Percentiles rank a stretch among this genome's conserved stretches.
Conservation (phyloP, 2,797 vertebrate genomes). For the Megalops cyprinoides region DNA sequence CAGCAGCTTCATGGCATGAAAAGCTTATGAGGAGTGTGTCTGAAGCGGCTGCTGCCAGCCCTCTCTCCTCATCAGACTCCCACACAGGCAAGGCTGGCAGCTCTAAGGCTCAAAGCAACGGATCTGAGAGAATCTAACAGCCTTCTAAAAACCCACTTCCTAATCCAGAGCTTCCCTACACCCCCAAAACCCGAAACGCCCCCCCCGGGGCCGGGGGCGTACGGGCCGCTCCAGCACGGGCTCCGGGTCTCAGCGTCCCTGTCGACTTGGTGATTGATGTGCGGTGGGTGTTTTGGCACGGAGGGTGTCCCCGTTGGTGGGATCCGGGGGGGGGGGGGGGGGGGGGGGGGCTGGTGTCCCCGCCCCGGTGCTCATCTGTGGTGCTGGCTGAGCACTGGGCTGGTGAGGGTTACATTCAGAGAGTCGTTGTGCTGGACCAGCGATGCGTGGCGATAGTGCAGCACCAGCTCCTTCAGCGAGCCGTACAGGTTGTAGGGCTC, state of each 20-base stretch:
- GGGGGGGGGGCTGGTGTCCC: constrained; percentile 53
- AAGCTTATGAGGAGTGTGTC: neutral
- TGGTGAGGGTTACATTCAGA: constrained; percentile 91
- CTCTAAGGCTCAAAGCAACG: neutral
- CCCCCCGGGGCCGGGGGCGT: neutral
- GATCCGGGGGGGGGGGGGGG: too few relatives aligned
- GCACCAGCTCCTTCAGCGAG: constrained; percentile 93
- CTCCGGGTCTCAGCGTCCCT: neutral
- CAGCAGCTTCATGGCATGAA: neutral
- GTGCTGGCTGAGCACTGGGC: constrained; percentile 74
- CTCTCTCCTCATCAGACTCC: neutral
- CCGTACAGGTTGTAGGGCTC: constrained; percentile 93
- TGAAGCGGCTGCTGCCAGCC: neutral
- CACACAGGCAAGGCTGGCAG: neutral
- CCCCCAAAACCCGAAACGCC: neutral
- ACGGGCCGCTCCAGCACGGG: neutral
- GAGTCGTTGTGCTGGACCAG: constrained; percentile 95
- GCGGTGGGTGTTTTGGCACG: too few relatives aligned
- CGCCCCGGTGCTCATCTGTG: constrained; percentile 65
- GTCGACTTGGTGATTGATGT: too few relatives aligned
- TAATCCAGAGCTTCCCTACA: neutral
- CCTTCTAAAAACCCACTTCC: neutral
- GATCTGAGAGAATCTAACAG: neutral
- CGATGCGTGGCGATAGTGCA: constrained; percentile 94
- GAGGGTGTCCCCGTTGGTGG: too few relatives aligned